Base-by-base conservation (phyloP, 2,113 vertebrate genomes). In the Pomatorhinus ruficollis region DNA sequence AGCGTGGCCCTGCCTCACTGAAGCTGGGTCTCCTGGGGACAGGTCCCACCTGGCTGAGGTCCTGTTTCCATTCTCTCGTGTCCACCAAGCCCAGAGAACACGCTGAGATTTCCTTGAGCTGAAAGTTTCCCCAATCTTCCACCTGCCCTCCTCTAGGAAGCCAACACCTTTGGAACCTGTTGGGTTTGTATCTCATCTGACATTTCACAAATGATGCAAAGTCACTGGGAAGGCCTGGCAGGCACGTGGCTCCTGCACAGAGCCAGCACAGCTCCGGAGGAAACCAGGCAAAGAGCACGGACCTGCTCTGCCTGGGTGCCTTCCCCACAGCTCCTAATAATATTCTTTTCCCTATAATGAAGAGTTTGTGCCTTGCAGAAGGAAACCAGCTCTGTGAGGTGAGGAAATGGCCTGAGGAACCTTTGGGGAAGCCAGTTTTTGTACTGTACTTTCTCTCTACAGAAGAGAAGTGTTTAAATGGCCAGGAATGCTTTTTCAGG, bases 161-260 rank as follows among this genome's bases (percentile, higher is more conserved):
- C 37, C 28, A 87, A 33, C 20, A 56, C 4, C 56, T 17, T 59
- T 15, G 56, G 69, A 52, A 71, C 9, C 28, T 85, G 19, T 28
- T 59, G 31, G 44, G 10, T 68, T 88, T 63, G 65, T 71, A 28
- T 3, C 39, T 30, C 22, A 47, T 54, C 24, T 3, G 18, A 50
- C 49, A 14, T 64, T 65, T 78, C 27, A 21, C 0, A 28, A 47
- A 11, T 15, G 33, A 42, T 65, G 39, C 33, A 37, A 76, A 80
- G 40, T 17, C 60, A 33, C 30, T 23, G 68, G 39, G 49, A 77
- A 87, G 59, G 39, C 27, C 88, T 42, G 64, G 44, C 31, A 68
- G 53, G 30, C 3, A 15, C 1, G 1, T 15, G 24, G 24, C 42
- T 40, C 31, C 8, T 2, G 30, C 47, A 52, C 4, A 15, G 17